A percentile compares a stretch with the other conserved stretches of the same genome.
Conservation (phyloP, 2,888 invertebrate genomes). For the Nudaria mundana region DNA sequence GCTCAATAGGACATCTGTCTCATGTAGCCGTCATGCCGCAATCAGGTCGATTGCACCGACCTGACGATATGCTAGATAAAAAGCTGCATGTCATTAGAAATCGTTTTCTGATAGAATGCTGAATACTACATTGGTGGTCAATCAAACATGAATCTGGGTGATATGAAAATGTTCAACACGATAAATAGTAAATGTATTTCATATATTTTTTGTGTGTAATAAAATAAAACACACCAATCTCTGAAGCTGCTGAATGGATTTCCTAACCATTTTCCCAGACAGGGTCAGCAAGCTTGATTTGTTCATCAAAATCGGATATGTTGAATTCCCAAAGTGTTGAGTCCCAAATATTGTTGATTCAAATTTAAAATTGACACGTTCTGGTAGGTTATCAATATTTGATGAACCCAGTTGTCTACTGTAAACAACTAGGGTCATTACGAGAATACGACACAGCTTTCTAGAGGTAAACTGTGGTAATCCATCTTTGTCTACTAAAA, state of each 20-base stretch:
- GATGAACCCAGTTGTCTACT: neutral
- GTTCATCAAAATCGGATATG: too few species aligned
- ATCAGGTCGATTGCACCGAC: slow-evolving; percentile 41
- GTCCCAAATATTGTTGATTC: too few species aligned
- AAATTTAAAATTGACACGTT: neutral
- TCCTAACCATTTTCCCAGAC: too few species aligned
- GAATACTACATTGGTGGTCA: too few species aligned
- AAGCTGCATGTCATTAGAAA: neutral
- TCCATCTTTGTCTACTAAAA: slow-evolving; percentile 7
- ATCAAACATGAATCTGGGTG: too few species aligned
- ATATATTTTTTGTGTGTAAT: too few species aligned
- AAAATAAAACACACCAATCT: too few species aligned
- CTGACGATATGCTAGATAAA: neutral
- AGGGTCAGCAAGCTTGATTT: too few species aligned
- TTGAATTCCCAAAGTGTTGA: too few species aligned
- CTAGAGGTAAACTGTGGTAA: slow-evolving; percentile 3
- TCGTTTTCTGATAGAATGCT: neutral
- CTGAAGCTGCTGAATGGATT: too few species aligned
- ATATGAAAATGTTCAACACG: too few species aligned
- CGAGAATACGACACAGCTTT: neutral
- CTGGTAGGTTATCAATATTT: neutral
- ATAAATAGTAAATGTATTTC: too few species aligned
- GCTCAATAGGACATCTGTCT: slow-evolving; percentile 61
- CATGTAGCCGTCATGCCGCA: slow-evolving; percentile 38
- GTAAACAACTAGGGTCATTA: neutral